Evolutionary conservation across 1,140 invertebrate species (phyloP), one percentile per base, ranked within the genome.

Genomic region (Cheumatopsyche charites): DNA sequence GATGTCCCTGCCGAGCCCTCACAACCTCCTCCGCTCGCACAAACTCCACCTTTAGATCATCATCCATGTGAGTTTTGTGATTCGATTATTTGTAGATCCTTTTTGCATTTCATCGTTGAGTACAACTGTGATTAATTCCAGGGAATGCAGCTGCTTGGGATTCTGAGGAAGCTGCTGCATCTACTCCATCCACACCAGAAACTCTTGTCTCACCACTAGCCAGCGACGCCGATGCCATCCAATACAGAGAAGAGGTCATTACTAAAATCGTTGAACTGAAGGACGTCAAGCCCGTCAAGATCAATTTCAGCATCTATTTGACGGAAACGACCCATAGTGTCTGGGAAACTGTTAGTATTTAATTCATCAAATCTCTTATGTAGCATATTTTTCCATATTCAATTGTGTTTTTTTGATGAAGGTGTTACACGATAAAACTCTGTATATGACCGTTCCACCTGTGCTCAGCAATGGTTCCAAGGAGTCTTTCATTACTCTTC

Each of bases 401-500:
- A 63, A 19, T 55, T 5, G 5, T 11, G 7, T 43, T 45, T 66
- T 65, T 19, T 61, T 25, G 19, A 74, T 76, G 3, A 73, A 85
- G 84, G 88, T 95, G 71, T 88, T 94, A 79, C 88, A 90, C 61
- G 89, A 88, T 52, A 89, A 88, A 73, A 87, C 87, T 74, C 88
- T 98, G 67, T 97, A 94, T 82, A 91, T 97, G 75, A 92, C 94
- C 55, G 87, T 97, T 73, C 95, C 95, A 17, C 88, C 89, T 62
- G 89, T 91, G 73, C 88, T 96, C 65, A 87, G 94, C 68, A 91
- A 92, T 3, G 94, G 94, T 74, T 97, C 94, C 63, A 95, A 96
- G 82, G 93, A 98, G 80, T 92, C 91, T 71, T 97, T 98, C 82
- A 90, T 98, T 74, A 91, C 93, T 49, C 87, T 98, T 29, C 84